Conservation (phyloP, 2,113 vertebrate species). For the Plecotus auritus region DNA sequence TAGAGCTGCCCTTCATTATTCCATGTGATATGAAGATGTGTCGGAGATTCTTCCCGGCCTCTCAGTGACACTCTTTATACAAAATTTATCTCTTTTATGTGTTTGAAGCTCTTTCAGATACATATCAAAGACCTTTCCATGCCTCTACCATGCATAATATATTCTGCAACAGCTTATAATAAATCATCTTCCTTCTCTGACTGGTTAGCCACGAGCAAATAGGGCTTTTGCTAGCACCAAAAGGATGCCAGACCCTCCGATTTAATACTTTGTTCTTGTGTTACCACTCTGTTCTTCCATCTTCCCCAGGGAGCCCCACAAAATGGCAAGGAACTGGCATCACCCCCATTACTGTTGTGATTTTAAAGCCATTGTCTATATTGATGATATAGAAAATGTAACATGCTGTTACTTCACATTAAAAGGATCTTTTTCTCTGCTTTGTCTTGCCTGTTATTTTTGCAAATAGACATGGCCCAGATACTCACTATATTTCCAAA, state of each 20-base stretch:
- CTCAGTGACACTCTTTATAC: slow-evolving; percentile 75
- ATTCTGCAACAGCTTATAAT: slow-evolving; percentile 77
- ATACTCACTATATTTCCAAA: not conserved
- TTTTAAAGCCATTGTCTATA: not conserved
- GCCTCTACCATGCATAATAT: slow-evolving; percentile 80
- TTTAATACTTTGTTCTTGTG: not conserved
- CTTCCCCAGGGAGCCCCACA: not conserved
- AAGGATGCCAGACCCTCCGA: not conserved
- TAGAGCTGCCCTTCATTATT: slow-evolving; percentile 10
- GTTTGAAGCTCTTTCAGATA: slow-evolving; percentile 79
- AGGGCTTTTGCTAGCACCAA: not conserved
- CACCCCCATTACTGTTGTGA: not conserved
- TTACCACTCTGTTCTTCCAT: not conserved
- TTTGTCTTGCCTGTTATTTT: slow-evolving; percentile 16
- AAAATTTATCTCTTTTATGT: slow-evolving; percentile 79
- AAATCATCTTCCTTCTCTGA: slow-evolving; percentile 76
- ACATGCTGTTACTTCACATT: accelerated
- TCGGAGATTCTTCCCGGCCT: slow-evolving; percentile 65
- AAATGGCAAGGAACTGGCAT: not conserved
- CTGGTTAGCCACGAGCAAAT: slow-evolving; percentile 40
- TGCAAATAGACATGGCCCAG: not conserved
- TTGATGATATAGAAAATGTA: not conserved
- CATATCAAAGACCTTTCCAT: slow-evolving; percentile 80
- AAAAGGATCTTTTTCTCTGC: not conserved
- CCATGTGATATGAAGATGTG: slow-evolving; percentile 58